Evolutionary conservation across 2,888 invertebrate genomes (phyloP), one percentile per base, ranked within the genome.

Genomic region (Barypeithes pellucidus): DNA sequence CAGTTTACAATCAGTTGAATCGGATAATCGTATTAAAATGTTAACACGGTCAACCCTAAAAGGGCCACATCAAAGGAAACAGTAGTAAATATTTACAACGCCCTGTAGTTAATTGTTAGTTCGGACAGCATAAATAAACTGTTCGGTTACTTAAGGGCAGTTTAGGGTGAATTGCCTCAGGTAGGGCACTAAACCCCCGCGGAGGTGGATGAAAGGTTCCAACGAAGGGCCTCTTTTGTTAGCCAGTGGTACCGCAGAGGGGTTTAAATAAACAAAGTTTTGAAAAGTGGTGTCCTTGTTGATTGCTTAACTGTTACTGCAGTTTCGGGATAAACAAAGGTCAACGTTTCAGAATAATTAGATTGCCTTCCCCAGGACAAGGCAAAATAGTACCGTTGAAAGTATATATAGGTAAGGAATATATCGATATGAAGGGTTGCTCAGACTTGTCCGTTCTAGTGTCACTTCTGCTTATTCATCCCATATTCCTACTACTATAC

Each of bases 21-120:
- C 4, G 24, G 20, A 18, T 65, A 65, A 50, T 33, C 50, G 16
- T 14, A 52, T 65, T 65, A 65, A 33, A 50, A 20, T 11, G 65
- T 65, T 65, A 65, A 65, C 65, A 52, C 65, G 65, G 65, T 52
- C 65, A 50, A 20, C 33, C 65, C 50, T 50, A 12, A 16, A 52
- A 45, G 45, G 45, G 43, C 29, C 33, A 8, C 65, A 50, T 43
- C 65, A 36, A 50, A 65, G 36, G 39, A 50, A 29, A 50, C 50
- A 52, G 50, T 65, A 50, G 65, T 65, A 65, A 65, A 65, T 65
- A 50, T 65, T 65, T 65, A 65, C 50, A 50, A 50, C 65, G 33
- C 65, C 36, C 47, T 22, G 45, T 43, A 50, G 50, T 33, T 29
- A 20, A 50, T 50, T 50, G 39, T 36, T 39, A 39, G 60, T 18